Evolutionary conservation across 2,797 vertebrate species (phyloP), one percentile per base, ranked within the genome.

Genomic region (Trematomus bernacchii): DNA sequence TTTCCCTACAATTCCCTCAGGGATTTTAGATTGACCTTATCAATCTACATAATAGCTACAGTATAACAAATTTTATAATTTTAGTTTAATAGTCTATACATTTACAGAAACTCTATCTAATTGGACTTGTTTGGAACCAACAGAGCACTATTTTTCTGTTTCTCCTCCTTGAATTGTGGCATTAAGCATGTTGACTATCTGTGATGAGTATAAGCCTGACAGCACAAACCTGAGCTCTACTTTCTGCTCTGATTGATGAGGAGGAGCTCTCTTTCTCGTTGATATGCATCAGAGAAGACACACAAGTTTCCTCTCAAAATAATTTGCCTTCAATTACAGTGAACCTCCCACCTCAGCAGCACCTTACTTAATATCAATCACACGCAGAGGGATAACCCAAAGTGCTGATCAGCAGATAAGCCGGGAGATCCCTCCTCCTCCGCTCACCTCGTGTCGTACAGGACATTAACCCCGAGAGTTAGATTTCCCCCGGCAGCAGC

Each of bases 381-480:
- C 67, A 73, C 58, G 55, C 73, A 65, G 82, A 80, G 80, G 79
- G 78, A 71, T 71, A 23, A 76, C 54, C 64, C 58, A 81, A 80
- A 87, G 76, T 84, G 82, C 90, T 87, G 86, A 92, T 88, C 71
- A 77, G 82, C 82, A 89, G 65, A 90, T 77, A 78, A 65, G 65
- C 62, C 16, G 65, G 62, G 80, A 78, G 80, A 88, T 85, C 73
- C 84, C 74, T 79, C 79, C 83, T 79, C 74, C 65, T 81, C 79
- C 23, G 57, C 44, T 79, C 60, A 64, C 75, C 80, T 57, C 8
- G 33, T 85, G 76, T 88, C 89, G 90, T 76, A 71, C 19, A 75
- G 79, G 72, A 90, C 85, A 78, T 90, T 87, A 90, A 92, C 73
- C 77, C 72, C 13, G 62, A 87, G 80, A 90, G 78, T 88, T 80